Evolutionary conservation across 2,113 vertebrate species (phyloP).

Genomic region (Gnathonemus echidnorhynchus): DNA sequence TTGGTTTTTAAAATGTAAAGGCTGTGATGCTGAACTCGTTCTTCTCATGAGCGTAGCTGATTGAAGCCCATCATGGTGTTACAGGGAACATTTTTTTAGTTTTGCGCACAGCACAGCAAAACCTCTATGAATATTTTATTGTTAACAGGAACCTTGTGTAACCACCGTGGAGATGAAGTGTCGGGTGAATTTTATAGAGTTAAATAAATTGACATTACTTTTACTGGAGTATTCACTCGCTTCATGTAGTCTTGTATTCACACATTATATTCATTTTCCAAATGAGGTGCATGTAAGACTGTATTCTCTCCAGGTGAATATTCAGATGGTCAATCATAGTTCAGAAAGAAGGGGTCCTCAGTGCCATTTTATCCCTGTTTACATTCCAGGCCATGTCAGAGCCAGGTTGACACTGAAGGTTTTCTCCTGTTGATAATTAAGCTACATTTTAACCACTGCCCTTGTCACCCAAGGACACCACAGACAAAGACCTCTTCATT

Average conservation of each 20-base stretch:
- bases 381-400: constrained; percentile 34
- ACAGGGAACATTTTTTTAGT: not conserved
- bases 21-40: constrained; percentile 1
- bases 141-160: not conserved
- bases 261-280: not conserved
- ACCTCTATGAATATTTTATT: not conserved
- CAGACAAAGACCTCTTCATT: not conserved
- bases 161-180: too few species aligned
- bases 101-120: not conserved
- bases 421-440: not conserved
- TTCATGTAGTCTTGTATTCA: not conserved
- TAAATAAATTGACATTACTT: not conserved
- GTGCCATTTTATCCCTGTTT: constrained; percentile 28
- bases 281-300: not conserved
- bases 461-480: not conserved
- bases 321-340: constrained; percentile 37
- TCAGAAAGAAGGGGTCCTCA: constrained; percentile 44
- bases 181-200: not conserved
- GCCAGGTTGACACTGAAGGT: not conserved
- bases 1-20: constrained; percentile 41
- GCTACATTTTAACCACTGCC: not conserved
- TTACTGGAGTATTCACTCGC: not conserved
- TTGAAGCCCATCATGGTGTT: not conserved
- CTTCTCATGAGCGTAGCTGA: not conserved
- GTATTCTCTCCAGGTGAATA: not conserved